phyloP scores from a whole-genome alignment of 2,113 vertebrate species.

The Falcunculus frontatus region DNA sequence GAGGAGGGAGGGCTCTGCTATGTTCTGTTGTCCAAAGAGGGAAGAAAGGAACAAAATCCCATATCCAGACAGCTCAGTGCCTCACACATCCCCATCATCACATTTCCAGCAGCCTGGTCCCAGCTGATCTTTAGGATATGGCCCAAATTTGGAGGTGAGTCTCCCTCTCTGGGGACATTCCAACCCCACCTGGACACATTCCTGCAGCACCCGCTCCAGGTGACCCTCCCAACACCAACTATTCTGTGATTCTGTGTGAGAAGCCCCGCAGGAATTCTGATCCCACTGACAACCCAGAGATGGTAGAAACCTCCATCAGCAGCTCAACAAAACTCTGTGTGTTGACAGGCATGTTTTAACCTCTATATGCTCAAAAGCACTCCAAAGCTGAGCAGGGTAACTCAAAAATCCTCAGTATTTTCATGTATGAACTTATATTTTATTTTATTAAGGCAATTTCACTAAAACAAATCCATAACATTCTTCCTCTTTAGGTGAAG shows the following conservation, averaged over 20 bases:
- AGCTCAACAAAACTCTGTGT: not conserved
- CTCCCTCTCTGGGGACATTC: not conserved
- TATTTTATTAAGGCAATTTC: not conserved
- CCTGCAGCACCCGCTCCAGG: not conserved
- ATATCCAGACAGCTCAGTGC: not conserved
- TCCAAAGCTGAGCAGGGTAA: not conserved
- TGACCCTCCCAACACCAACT: not conserved
- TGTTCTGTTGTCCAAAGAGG: not conserved
- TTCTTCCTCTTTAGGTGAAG: not conserved
- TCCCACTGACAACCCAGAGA: not conserved
- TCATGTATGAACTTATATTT: not conserved
- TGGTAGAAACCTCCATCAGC: not conserved
- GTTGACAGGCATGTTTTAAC: not conserved
- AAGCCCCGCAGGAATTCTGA: not conserved
- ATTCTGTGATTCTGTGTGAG: not conserved
- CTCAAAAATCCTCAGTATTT: not conserved
- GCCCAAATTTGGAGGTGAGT: not conserved
- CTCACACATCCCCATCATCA: not conserved
- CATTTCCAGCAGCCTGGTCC: not conserved
- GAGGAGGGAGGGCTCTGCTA: not conserved
- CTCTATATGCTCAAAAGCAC: not conserved
- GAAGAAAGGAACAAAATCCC: not conserved
- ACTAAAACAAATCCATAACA: not conserved
- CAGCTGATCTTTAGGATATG: not conserved
- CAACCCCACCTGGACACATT: not conserved